Base-by-base conservation (phyloP, 2,113 vertebrate species). In the Sciurus niger region DNA sequence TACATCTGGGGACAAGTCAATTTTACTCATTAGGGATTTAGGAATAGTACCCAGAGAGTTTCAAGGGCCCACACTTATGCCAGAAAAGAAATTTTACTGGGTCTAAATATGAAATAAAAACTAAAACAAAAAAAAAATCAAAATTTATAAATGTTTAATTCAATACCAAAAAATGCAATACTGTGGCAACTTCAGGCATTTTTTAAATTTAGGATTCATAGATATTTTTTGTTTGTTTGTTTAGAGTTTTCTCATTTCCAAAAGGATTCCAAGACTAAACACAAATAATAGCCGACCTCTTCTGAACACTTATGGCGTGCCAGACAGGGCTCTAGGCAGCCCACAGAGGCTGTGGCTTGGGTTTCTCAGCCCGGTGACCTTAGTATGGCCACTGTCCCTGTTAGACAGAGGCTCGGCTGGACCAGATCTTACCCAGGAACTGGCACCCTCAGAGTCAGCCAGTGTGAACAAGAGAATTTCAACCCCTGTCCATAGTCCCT, bases 71-170 rank as follows among this genome's bases (percentile, higher is more conserved):
- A 65, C 30, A 88, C 20, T 80, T 34, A 79, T n/a, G 37, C 68
- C 60, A 93, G 68, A 58, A 87, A 93, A 89, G 25, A 94, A 65
- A 95, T 25, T 92, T 78, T 46, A 58, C 74, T 84, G 74, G 70
- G 7, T 70, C 74, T 76, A 79, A 86, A 93, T 67, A 89, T 63
- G 89, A 89, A 93, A 96, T 4, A 16, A 78, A 95, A 95, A 58
- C 4, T 32, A 20, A 40, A 94, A 55, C 60, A 58, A 60, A 60
- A 80, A 80, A 37, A 68, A 84, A 95, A 85, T 90, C 67, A 93
- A 98, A 94, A 89, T 48, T 10, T 86, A 96, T 93, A 93, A 94
- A 96, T 97, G 78, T 97, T 96, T 97, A 93, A 95, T 94, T 76
- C 90, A 95, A 90, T 65, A 30, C 84, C 60, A 79, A 84, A 96